Evolutionary conservation across 2,113 vertebrate species (phyloP).

Genomic region (Malurus melanocephalus): DNA sequence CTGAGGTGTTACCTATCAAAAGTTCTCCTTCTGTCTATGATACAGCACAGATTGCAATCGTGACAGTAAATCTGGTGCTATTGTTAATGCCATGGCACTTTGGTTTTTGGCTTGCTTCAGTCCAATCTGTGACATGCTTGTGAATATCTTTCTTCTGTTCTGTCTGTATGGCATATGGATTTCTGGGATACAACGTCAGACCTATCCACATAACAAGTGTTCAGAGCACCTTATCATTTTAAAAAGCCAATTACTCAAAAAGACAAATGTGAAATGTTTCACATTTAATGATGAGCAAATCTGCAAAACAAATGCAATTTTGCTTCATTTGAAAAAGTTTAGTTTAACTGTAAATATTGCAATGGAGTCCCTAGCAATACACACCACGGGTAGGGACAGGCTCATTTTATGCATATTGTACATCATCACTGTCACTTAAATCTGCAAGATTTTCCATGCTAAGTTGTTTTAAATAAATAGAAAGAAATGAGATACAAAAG

Average conservation of each 20-base stretch:
- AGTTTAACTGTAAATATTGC: slow-evolving; percentile 86
- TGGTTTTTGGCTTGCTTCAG: slow-evolving; percentile 87
- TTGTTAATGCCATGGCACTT: slow-evolving; percentile 89
- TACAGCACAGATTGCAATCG: slow-evolving; percentile 90
- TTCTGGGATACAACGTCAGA: slow-evolving; percentile 88
- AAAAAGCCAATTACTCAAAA: slow-evolving; percentile 88
- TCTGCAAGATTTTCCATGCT: slow-evolving; percentile 79
- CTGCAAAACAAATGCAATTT: slow-evolving; percentile 86
- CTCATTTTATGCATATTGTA: slow-evolving; percentile 83
- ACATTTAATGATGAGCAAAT: slow-evolving; percentile 86
- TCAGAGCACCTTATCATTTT: slow-evolving; percentile 89
- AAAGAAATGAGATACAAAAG: slow-evolving; percentile 83
- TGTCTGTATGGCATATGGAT: slow-evolving; percentile 92
- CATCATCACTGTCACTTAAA: slow-evolving; percentile 85
- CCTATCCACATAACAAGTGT: slow-evolving; percentile 88
- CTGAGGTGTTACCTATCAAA: slow-evolving; percentile 88
- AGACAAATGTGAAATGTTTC: slow-evolving; percentile 89
- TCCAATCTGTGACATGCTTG: slow-evolving; percentile 91
- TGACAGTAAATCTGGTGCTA: slow-evolving; percentile 91
- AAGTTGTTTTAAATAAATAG: slow-evolving; percentile 82
- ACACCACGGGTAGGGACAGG: slow-evolving; percentile 75
- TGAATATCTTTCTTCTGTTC: slow-evolving; percentile 90
- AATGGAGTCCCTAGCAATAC: slow-evolving; percentile 82
- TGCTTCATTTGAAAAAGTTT: slow-evolving; percentile 81
- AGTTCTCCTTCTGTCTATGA: slow-evolving; percentile 89